Percentiles rank a stretch among this genome's conserved stretches.
Conservation (phyloP, 1,140 invertebrate genomes). For the Caenorhabditis elegans region WBcel235 BX284604.4:11233001-11233500, state of each 20-base stretch:
- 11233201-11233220: background rate
- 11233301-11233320: background rate
- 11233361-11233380: background rate
- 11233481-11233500: background rate
- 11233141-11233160: no score
- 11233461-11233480: no score
- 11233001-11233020: no score
- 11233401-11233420: background rate
- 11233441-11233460: no score
- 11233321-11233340: conserved; percentile 21
- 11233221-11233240: background rate
- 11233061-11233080: conserved; percentile 53
- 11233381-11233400: background rate
- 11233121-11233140: conserved; percentile 3
- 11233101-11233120: conserved; percentile 1
- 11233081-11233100: conserved; percentile 45
- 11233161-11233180: no score
- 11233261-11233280: background rate
- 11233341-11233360: background rate
- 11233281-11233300: background rate
- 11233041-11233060: conserved; percentile 43
- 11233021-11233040: background rate
- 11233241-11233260: background rate
- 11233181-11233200: no score
- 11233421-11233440: background rate